Evolutionary conservation across 1,140 invertebrate species (phyloP).

Genomic region (Phymastichus coffea): DNA sequence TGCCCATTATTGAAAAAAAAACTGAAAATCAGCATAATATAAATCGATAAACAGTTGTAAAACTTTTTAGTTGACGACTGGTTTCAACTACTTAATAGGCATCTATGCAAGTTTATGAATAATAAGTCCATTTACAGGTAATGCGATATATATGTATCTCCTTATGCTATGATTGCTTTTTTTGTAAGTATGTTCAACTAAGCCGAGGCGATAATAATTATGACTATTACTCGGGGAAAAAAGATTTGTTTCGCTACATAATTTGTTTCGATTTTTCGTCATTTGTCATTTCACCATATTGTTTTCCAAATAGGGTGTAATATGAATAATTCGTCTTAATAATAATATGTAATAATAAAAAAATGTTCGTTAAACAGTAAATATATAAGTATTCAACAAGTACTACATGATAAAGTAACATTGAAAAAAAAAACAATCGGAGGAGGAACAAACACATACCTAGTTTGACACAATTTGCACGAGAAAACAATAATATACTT

Average conservation of each 20-base stretch:
- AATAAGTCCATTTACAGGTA: neutral
- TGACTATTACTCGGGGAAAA: constrained; percentile 11
- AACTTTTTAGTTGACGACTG: constrained; percentile 1
- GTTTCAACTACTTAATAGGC: constrained; percentile 1
- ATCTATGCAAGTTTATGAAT: constrained; percentile 13
- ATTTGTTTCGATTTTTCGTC: constrained; percentile 35
- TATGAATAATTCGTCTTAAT: constrained; percentile 47
- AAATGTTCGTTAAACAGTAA: constrained; percentile 49
- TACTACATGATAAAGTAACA: constrained; percentile 50
- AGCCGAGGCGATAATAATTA: constrained; percentile 9
- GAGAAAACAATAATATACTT: neutral
- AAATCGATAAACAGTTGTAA: neutral
- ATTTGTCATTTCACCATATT: constrained; percentile 26
- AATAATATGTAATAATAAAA: constrained; percentile 40
- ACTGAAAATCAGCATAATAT: neutral
- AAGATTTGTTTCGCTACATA: constrained; percentile 27
- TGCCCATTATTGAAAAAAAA: neutral
- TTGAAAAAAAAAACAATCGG: constrained; percentile 36
- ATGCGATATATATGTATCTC: neutral
- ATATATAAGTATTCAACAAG: constrained; percentile 54
- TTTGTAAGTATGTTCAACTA: constrained; percentile 12
- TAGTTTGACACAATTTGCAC: neutral
- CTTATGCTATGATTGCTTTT: constrained; percentile 14
- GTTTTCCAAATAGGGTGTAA: constrained; percentile 33
- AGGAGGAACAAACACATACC: constrained; percentile 16